Percentiles rank a stretch among this genome's conserved stretches.
phyloP scores from a whole-genome alignment of 2,888 invertebrate species.

The Selenia dentaria region DNA sequence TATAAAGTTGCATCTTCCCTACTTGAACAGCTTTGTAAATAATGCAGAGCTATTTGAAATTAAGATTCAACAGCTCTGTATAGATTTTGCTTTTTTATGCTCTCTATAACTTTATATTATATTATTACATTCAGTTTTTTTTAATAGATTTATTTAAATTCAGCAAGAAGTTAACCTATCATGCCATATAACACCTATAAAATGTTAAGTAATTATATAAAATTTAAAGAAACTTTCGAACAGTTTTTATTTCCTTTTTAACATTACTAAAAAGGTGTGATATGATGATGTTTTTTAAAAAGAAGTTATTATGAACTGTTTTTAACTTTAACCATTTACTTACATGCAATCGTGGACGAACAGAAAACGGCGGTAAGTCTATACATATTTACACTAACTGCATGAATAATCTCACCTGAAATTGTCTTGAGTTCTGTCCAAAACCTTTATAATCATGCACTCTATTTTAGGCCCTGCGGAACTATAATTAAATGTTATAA shows the following conservation, averaged over 20 bases:
- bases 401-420: conserved; percentile 15
- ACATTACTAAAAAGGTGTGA: conserved; percentile 11
- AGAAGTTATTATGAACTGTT: conserved; percentile 16
- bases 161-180: too few species aligned
- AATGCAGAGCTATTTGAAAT: conserved; percentile 15
- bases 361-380: conserved; percentile 80
- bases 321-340: conserved; percentile 46
- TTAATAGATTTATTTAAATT: too few species aligned
- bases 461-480: neutral
- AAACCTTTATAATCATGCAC: neutral
- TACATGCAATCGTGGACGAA: conserved; percentile 73
- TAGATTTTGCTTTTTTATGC: conserved; percentile 13
- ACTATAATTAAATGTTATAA: too few species aligned
- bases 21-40: conserved; percentile 19
- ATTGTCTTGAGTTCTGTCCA: neutral
- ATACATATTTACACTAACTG: conserved; percentile 36
- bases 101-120: too few species aligned
- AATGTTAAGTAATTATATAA: too few species aligned
- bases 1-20: too few species aligned
- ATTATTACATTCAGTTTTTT: too few species aligned
- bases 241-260: too few species aligned
- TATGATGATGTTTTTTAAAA: conserved; percentile 5
- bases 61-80: conserved; percentile 13
- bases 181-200: too few species aligned
- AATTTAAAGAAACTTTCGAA: too few species aligned